Evolutionary conservation across 2,113 vertebrate genomes (phyloP), one percentile per base, ranked within the genome.

Genomic region (Sander vitreus): DNA sequence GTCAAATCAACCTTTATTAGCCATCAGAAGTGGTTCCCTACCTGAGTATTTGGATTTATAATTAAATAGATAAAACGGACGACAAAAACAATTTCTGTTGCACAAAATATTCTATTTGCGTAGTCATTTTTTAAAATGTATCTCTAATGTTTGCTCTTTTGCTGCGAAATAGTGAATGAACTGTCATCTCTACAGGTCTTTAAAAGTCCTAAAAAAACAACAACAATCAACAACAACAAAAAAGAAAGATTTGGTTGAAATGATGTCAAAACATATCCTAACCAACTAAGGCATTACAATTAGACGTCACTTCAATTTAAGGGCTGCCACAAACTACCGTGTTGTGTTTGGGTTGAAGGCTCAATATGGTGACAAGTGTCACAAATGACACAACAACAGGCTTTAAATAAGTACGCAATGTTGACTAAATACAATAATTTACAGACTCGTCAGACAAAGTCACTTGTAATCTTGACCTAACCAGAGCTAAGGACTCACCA

Each of bases 401-500:
- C 48, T 74, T 33, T 5, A 27, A 53, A 16, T 5, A 14, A 54
- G 15, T 14, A 23, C 2, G 8, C 10, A 25, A 23, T 2, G 3
- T 3, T 55, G 1, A 23, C 1, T 55, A 6, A 54, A 30, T 2
- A 1, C 5, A 58, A 11, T 4, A 0, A 50, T 30, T 4, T 13
- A 54, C 16, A 73, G 5, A 13, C 19, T 19, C 19, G 23, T 25
- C 25, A 25, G 14, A 23, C 6, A 39, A 27, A 45, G 18, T 63
- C 55, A 27, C 47, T 3, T 21, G 30, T 73, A 11, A 1, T 19
- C 0, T 13, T 33, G 12, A 65, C 10, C 21, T 6, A 45, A n/a
- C 0, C 13, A 33, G 13, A 69, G 45, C 25, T 15, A 5, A 58
- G 2, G 18, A 76, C 94, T 94, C 84, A 95, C 95, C 91, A 94